Base-by-base conservation (phyloP, 2,113 vertebrate species). In the Delphinus delphis region DNA sequence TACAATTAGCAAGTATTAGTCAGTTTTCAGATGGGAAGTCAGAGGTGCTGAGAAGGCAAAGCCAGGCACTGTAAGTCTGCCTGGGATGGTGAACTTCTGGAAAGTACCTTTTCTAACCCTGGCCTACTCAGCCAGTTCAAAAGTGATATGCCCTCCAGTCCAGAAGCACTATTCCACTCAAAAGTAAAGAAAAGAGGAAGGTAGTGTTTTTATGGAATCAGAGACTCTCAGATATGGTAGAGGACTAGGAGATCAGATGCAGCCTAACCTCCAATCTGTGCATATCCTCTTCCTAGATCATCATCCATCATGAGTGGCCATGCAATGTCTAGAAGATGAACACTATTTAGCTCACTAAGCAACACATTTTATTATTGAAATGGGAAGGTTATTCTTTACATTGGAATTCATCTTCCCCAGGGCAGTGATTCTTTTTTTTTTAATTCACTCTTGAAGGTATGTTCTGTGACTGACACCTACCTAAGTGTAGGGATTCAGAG, bases 81-180 rank as follows among this genome's bases (percentile, higher is more conserved):
- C 96, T 93, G 92, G 96, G 96, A 98, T 97, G 68, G 31, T 93
- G n/a, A 97, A 93, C 83, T 97, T 97, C 83, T 97, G 97, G 98
- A 97, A 98, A 98, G 97, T 97, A 98, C 95, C 98, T 98, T 97
- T 97, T 95, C 92, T 97, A 95, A 90, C 95, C 44, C 44, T 80
- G 44, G 28, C 88, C 86, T 94, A 91, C 31, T 96, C 88, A 94
- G 71, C 50, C 11, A 86, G n/a, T 84, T 95, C 20, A 55, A 96
- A 73, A 11, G 28, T 88, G 83, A 97, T 63, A 76, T 44, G 60
- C 14, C 53, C 47, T 82, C 33, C 28, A 65, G 55, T 88, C 44
- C 50, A 87, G 17, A 96, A 93, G 36, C 6, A 18, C 60, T 23
- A 86, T 85, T 97, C 41, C 82, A 88, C 53, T 81, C 68, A 97